Evolutionary conservation across 2,797 vertebrate species (phyloP).

Genomic region (Otolemur crassicaudatus): DNA sequence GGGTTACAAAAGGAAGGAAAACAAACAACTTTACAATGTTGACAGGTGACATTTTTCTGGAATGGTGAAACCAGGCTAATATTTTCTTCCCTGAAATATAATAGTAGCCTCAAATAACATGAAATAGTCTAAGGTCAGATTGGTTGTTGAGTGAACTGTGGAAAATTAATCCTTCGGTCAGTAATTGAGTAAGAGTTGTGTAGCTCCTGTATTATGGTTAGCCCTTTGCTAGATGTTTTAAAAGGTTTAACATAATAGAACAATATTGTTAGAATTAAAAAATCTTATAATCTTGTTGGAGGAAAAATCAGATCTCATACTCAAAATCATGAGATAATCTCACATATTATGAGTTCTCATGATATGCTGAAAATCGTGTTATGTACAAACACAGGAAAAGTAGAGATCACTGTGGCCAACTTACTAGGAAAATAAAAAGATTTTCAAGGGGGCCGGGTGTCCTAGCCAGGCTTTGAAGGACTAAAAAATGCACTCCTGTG

Average conservation of each 20-base stretch:
- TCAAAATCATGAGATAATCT: constrained; percentile 19
- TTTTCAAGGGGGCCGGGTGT: not conserved
- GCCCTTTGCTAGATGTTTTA: not conserved
- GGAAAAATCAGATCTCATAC: not conserved
- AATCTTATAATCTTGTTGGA: not conserved
- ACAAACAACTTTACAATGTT: not conserved
- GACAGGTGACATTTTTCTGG: not conserved
- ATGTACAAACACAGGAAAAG: not conserved
- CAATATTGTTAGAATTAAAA: not conserved
- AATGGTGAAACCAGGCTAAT: not conserved
- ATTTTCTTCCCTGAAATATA: not conserved
- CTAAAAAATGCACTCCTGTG: not conserved
- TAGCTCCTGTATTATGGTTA: not conserved
- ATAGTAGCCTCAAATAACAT: not conserved
- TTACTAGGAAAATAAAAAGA: not conserved
- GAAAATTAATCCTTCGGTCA: not conserved
- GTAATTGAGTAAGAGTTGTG: not conserved
- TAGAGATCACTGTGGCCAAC: not conserved
- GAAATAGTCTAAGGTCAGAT: not conserved
- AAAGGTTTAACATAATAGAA: not conserved
- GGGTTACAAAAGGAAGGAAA: not conserved
- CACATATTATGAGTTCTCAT: not conserved
- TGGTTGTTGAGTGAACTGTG: not conserved
- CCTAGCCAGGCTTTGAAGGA: not conserved
- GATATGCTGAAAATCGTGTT: not conserved